Conservation (phyloP, 2,113 vertebrate genomes). For the Eleginops maclovinus region DNA sequence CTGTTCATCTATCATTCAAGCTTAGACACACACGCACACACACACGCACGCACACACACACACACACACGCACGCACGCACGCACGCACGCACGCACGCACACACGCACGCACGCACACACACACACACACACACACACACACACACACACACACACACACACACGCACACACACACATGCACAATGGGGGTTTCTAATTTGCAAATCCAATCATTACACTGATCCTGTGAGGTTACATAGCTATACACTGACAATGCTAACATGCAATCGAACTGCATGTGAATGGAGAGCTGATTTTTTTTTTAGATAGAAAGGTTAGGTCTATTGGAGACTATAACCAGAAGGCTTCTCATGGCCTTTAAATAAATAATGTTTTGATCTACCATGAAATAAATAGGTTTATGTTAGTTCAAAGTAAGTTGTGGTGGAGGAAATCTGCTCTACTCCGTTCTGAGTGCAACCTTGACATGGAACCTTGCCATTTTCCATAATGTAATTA, state of each 20-base stretch:
- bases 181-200: background rate
- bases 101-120: background rate
- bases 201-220: slow-evolving; percentile 8
- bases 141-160: background rate
- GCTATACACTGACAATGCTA: background rate
- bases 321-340: background rate
- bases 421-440: background rate
- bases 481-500: slow-evolving; percentile 47
- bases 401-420: background rate
- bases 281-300: too few relatives aligned
- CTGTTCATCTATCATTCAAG: background rate
- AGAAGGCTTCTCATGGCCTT: background rate
- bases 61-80: background rate
- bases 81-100: too few relatives aligned
- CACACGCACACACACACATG: slow-evolving; percentile 2
- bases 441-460: slow-evolving; percentile 1
- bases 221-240: slow-evolving; percentile 1
- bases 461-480: background rate
- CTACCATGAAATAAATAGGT: background rate
- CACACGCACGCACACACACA: background rate
- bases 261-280: background rate
- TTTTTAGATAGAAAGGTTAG: background rate
- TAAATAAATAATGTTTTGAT: background rate
- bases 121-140: background rate
- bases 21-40: background rate